Percentiles rank a stretch among this genome's conserved stretches.
Conservation (phyloP, 2,113 vertebrate species). For the Stigmatopora argus region DNA sequence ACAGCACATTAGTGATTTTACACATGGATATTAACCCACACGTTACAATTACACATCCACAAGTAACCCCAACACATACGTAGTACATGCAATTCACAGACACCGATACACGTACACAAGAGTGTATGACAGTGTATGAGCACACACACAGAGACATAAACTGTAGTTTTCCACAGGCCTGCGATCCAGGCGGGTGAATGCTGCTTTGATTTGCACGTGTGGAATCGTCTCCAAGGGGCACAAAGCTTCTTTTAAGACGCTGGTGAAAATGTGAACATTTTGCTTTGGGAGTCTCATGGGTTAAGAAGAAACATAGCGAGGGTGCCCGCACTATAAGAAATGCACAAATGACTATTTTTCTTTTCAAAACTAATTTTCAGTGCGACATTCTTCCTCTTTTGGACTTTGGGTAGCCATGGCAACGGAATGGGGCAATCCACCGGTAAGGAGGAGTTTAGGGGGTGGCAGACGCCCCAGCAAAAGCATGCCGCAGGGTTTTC, state of each 20-base stretch:
- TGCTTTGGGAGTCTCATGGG: background rate
- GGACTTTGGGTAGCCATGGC: conserved; percentile 5
- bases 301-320: background rate
- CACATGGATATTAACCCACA: background rate
- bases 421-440: conserved; percentile 39
- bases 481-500: conserved; percentile 40
- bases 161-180: conserved; percentile 65
- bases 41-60: background rate
- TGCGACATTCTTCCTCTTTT: background rate
- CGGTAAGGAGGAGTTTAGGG: conserved; percentile 20
- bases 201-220: conserved; percentile 55
- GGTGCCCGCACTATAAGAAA: background rate
- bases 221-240: conserved; percentile 39
- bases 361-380: background rate
- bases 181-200: conserved; percentile 50
- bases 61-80: conserved; percentile 30
- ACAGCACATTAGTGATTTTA: background rate
- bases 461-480: conserved; percentile 50
- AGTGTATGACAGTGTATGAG: background rate
- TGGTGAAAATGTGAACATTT: background rate
- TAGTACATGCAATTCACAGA: conserved; percentile 38
- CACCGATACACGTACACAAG: conserved; percentile 47
- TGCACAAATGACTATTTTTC: background rate
- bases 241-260: conserved; percentile 44
- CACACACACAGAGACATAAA: conserved; percentile 5